Base-by-base conservation (phyloP, 2,797 vertebrate species). In the Geotria australis region DNA sequence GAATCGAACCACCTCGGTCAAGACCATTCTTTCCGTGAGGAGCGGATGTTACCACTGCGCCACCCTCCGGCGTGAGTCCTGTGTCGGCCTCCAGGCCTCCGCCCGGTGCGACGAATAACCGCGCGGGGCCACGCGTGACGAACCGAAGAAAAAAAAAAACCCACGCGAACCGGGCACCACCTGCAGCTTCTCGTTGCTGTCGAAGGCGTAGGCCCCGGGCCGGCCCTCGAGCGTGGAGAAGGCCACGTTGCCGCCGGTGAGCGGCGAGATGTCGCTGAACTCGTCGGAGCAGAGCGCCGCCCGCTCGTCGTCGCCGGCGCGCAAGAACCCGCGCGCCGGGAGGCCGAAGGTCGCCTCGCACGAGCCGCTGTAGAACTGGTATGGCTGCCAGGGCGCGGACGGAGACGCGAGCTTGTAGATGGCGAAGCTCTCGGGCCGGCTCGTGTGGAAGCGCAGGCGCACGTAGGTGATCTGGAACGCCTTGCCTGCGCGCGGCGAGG, bases 391-490 rank as follows among this genome's bases (percentile, higher is more conserved):
- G 0, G 81, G 76, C 2, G 79, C 81, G 0, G 68, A 74, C 57
- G 83, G 81, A 2, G 64, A 62, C 0, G 72, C 79, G 12, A 89
- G 80, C 67, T 91, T 94, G 73, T 88, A 95, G 68, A 96, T 85
- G 47, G 72, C 77, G 56, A 96, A 96, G 66, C 89, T 96, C 73
- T 96, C 88, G 0, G 89, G 89, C 2, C 88, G 79, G 65, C 88
- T 95, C 61, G 86, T 95, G 66, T 96, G 85, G 66, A 96, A 96
- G 73, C 91, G 94, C 6, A 96, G 75, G 1, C 88, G 81, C 47
- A 96, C 81, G 0, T 96, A 95, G 0, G 89, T 95, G 72, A 96
- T 96, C 70, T 95, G 88, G 46, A 95, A 96, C n/a, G 89, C 64
- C 60, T 96, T 96, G 15, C 88, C 89, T 96, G 61, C 0, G 48